These are phyloP conservation scores for Archilochus colubris DNA, from an alignment of 2,113 vertebrate species.

Conservation along the genomic window DNA sequence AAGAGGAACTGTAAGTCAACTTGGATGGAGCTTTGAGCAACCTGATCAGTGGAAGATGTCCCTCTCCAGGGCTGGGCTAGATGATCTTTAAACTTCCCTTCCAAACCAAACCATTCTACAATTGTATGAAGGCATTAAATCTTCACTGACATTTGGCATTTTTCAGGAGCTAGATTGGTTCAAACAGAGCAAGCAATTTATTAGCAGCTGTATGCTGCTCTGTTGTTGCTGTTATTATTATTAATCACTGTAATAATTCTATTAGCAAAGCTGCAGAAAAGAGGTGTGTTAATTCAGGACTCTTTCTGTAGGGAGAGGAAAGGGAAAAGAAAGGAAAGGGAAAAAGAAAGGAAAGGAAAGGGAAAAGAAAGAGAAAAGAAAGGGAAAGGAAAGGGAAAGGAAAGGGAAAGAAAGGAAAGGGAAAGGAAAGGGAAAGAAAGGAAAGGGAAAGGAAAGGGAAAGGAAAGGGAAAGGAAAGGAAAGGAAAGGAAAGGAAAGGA, in stretches of 20 bases:
- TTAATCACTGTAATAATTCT: not conserved
- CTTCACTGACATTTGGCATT: not conserved
- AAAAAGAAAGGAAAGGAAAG: too few species aligned
- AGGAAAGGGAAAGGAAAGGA: too few species aligned
- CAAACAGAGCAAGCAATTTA: not conserved
- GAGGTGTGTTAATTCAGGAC: not conserved
- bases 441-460: too few species aligned
- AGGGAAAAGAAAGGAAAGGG: not conserved
- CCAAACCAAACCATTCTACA: not conserved
- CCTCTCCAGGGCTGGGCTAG: not conserved
- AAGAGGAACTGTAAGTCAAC: not conserved
- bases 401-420: too few species aligned
- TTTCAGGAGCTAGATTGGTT: not conserved
- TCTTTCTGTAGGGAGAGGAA: not conserved
- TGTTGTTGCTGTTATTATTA: not conserved
- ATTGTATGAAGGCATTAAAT: not conserved
- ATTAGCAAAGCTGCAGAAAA: not conserved
- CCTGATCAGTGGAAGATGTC: not conserved
- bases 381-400: too few species aligned
- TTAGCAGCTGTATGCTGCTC: not conserved
- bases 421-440: too few species aligned
- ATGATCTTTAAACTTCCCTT: not conserved
- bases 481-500: too few species aligned
- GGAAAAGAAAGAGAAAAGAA: too few species aligned
- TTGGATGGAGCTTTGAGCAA: not conserved